Percentiles rank a stretch among this genome's conserved stretches.
Conservation (phyloP, 92 coral and sea anemone species). For the Heteractis magnifica region DNA sequence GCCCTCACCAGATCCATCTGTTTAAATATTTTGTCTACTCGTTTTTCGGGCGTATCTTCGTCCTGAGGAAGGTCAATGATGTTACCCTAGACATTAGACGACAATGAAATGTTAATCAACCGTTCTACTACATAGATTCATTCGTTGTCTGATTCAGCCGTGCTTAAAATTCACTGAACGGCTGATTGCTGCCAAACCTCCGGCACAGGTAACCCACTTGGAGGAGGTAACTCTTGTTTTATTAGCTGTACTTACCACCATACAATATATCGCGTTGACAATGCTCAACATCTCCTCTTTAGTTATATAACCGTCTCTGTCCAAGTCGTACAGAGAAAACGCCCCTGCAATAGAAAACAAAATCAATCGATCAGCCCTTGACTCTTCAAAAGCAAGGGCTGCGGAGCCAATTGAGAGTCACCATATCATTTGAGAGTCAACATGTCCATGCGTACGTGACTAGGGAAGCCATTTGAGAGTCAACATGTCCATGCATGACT, state of each 20-base stretch:
- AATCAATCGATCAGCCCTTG: not conserved
- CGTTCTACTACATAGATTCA: not conserved
- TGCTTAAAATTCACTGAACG: not conserved
- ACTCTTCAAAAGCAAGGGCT: too few relatives aligned
- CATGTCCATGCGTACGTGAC: too few relatives aligned
- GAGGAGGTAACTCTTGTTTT: too few relatives aligned
- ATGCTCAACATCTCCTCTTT: conserved; percentile 94
- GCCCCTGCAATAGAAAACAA: conserved; percentile 68
- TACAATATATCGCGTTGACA: conserved; percentile 81
- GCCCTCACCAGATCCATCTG: conserved; percentile 91
- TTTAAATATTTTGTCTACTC: conserved; percentile 93
- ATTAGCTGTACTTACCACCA: conserved; percentile 73
- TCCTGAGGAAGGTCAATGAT: conserved; percentile 93
- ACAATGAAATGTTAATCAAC: not conserved
- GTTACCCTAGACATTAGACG: conserved; percentile 55
- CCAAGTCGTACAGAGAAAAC: conserved; percentile 88
- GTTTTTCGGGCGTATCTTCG: conserved; percentile 93
- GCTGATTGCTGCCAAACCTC: not conserved
- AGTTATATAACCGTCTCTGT: conserved; percentile 92
- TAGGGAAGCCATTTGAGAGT: too few relatives aligned
- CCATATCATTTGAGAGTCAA: too few relatives aligned
- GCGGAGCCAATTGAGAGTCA: too few relatives aligned
- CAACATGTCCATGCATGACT: too few relatives aligned
- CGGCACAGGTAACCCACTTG: too few relatives aligned
- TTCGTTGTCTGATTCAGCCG: not conserved